phyloP scores from a whole-genome alignment of 2,888 invertebrate genomes.

The Globia sparganii region DNA sequence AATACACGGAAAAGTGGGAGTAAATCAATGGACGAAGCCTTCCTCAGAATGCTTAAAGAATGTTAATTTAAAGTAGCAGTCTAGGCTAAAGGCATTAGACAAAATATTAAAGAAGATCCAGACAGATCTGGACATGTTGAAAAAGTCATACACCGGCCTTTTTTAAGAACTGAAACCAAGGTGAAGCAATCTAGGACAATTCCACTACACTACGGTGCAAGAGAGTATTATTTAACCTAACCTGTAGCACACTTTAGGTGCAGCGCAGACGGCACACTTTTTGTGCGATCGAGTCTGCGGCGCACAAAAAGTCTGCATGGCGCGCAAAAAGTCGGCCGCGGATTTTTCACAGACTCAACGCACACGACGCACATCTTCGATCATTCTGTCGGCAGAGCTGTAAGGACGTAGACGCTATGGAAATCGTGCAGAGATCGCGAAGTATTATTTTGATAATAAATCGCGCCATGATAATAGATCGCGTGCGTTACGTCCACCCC shows the following conservation, averaged over 20 bases:
- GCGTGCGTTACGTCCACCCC: too few species aligned
- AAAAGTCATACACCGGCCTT: not conserved
- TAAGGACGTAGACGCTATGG: too few species aligned
- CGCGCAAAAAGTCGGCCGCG: too few species aligned
- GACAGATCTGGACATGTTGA: not conserved
- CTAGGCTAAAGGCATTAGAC: not conserved
- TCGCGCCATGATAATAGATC: too few species aligned
- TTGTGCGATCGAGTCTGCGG: too few species aligned
- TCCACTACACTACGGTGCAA: not conserved
- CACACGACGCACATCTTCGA: too few species aligned
- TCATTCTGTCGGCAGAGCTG: too few species aligned
- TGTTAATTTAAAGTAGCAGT: conserved; percentile 57
- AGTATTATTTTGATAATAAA: too few species aligned
- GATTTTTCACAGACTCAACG: too few species aligned
- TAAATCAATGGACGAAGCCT: conserved; percentile 69
- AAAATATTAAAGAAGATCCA: conserved; percentile 20
- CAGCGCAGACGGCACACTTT: too few species aligned
- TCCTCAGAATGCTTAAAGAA: conserved; percentile 65
- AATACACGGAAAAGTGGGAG: conserved; percentile 53
- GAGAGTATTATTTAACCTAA: not conserved
- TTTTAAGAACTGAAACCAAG: not conserved
- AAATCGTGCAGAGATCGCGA: too few species aligned
- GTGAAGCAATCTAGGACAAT: not conserved
- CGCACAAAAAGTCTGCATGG: too few species aligned
- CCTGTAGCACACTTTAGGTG: not conserved